Conservation (phyloP, 2,888 invertebrate species). For the Nomada fucata region DNA sequence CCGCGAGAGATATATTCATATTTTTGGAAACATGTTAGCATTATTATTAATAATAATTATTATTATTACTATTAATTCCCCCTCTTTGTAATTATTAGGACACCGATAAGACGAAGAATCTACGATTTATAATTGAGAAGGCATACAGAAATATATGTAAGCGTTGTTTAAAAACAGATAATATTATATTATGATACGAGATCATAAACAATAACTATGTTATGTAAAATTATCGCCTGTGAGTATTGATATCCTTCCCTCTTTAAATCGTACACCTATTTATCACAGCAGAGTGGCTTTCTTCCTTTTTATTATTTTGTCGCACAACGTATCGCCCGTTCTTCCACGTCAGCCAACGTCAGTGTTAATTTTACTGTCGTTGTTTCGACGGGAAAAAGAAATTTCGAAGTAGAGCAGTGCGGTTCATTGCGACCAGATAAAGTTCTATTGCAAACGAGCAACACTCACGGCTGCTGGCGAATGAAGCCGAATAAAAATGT, state of each 20-base stretch:
- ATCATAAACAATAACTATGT: slow-evolving; percentile 82
- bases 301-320: neutral
- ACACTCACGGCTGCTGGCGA: neutral
- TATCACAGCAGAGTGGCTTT: slow-evolving; percentile 6
- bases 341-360: rapidly evolving
- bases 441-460: neutral
- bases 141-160: slow-evolving; percentile 80
- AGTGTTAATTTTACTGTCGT: neutral
- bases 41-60: slow-evolving; percentile 47
- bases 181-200: slow-evolving; percentile 82
- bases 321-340: neutral
- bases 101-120: slow-evolving; percentile 69
- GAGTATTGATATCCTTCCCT: slow-evolving; percentile 22
- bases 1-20: slow-evolving; percentile 69
- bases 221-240: slow-evolving; percentile 69
- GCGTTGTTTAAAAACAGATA: slow-evolving; percentile 82
- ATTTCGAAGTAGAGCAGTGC: neutral
- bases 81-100: slow-evolving; percentile 77
- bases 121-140: slow-evolving; percentile 73
- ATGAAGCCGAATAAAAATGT: neutral
- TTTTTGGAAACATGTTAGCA: slow-evolving; percentile 77
- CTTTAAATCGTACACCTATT: neutral
- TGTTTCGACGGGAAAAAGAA: neutral
- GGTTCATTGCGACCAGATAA: neutral
- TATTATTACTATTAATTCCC: slow-evolving; percentile 28